A percentile compares a stretch with the other conserved stretches of the same genome.
Conservation (phyloP, 2,797 vertebrate species). For the Ciconia nigra region DNA sequence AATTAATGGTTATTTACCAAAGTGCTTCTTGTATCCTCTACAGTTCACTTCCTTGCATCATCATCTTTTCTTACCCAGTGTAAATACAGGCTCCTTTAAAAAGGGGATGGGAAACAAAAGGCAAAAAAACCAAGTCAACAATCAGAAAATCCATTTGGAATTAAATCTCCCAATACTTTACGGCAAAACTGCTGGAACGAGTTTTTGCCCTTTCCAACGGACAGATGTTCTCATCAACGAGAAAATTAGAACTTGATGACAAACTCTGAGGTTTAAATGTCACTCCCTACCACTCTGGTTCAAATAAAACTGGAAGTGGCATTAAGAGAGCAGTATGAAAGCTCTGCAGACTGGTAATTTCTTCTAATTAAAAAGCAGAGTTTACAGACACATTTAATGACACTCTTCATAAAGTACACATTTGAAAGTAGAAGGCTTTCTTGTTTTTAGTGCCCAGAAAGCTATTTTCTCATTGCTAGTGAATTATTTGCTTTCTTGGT, state of each 20-base stretch:
- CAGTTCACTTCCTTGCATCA: background rate
- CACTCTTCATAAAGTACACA: background rate
- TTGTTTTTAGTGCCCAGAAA: background rate
- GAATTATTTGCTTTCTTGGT: background rate
- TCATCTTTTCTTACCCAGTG: background rate
- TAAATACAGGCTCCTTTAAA: background rate
- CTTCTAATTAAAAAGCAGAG: background rate
- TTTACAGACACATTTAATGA: background rate
- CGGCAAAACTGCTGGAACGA: background rate
- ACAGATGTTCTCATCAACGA: constrained; percentile 6
- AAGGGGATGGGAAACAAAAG: background rate
- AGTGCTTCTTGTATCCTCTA: background rate
- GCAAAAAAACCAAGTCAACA: background rate
- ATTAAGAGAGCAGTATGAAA: background rate
- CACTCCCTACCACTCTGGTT: background rate
- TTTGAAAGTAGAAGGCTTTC: background rate
- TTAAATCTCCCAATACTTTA: background rate
- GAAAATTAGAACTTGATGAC: constrained; percentile 38
- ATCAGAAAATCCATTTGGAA: background rate
- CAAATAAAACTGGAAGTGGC: constrained; percentile 3
- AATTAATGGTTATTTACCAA: background rate
- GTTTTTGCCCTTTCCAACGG: background rate
- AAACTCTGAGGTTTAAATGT: constrained; percentile 24
- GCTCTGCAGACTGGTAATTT: background rate
- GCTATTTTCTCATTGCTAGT: background rate